Conservation (phyloP, 2,888 invertebrate species). For the Campoplex capitator region DNA sequence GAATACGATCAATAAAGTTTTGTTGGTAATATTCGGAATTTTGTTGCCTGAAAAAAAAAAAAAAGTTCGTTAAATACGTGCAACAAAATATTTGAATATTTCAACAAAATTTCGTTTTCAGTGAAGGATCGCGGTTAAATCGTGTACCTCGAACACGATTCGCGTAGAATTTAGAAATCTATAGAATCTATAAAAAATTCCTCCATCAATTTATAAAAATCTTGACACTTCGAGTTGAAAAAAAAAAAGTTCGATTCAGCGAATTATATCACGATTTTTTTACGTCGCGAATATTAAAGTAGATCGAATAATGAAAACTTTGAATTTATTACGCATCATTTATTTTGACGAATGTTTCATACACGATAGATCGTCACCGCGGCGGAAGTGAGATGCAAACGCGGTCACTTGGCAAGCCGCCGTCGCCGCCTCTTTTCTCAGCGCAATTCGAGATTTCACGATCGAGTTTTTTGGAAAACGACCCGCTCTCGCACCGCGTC, state of each 20-base stretch:
- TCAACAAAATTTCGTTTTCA: no score
- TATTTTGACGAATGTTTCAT: constrained; percentile 14
- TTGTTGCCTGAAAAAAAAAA: no score
- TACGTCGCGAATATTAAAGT: no score
- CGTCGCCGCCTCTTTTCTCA: neutral
- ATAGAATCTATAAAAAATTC: neutral
- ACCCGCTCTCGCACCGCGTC: neutral
- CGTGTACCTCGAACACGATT: neutral
- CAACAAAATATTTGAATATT: no score
- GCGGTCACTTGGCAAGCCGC: constrained; percentile 41
- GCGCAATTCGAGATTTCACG: neutral
- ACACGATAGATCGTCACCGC: neutral
- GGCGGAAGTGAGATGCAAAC: constrained; percentile 20
- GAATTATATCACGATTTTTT: no score
- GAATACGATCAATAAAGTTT: no score
- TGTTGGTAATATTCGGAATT: no score
- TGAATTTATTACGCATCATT: neutral
- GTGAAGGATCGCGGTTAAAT: neutral
- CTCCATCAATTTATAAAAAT: neutral
- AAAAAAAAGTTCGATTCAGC: neutral
- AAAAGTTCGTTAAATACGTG: no score
- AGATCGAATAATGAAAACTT: neutral
- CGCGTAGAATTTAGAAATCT: neutral
- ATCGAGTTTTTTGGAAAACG: constrained; percentile 16
- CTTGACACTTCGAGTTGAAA: no score